Base-by-base conservation (phyloP, 1,140 invertebrate genomes). In the Drosophila ironensis region DNA sequence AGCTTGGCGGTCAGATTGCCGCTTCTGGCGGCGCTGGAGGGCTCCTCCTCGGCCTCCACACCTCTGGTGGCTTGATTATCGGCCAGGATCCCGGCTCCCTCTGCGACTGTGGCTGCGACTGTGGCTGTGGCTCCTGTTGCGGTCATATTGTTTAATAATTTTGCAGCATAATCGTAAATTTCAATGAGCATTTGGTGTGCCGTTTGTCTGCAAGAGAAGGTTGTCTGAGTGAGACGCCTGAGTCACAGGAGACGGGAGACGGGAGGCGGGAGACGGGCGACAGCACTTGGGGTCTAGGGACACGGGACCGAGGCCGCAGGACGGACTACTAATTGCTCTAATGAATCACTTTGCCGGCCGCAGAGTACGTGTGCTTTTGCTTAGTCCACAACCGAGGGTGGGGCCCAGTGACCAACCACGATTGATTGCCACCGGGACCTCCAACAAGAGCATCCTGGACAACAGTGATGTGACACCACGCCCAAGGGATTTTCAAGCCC, bases 111-210 rank as follows among this genome's bases (percentile, higher is more conserved):
- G 11, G 27, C 38, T 20, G 40, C 17, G 40, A 16, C 33, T 8
- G 22, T 48, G 68, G 59, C 75, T 68, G 70, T 72, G 38, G 37
- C 45, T 42, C 63, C 72, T 45, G 38, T 73, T 51, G 73, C 70
- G 80, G 57, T 82, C 78, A 82, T 82, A 78, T 82, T 82, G 78
- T 73, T 84, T 82, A 82, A 82, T 82, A 82, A 84, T 78, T 82
- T 78, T 61, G 69, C 73, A 82, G 73, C 78, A 82, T 82, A 82
- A 74, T 82, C 78, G 78, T 77, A 82, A 70, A 84, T 74, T 73
- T 70, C 78, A 82, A 84, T 70, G 44, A 84, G 70, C 78, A 84
- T 82, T 71, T 60, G 61, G 17, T 20, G 50, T 56, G 19, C 40
- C 12, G 44, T 46, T 44, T 60, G 71, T 25, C 51, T 76, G 72